phyloP scores from a whole-genome alignment of 2,888 invertebrate species.

The Cenopis cana region DNA sequence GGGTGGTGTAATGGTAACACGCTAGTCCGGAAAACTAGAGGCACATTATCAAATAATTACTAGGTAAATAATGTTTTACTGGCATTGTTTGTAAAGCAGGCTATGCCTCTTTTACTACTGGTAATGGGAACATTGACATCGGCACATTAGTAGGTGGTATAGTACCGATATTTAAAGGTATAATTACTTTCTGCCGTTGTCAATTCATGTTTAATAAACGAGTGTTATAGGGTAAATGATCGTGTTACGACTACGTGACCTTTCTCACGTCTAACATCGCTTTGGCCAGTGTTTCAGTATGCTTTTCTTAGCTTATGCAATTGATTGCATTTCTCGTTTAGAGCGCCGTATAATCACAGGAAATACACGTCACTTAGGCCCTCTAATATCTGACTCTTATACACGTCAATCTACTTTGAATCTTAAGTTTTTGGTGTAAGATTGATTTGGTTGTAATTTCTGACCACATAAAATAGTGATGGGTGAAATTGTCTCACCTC shows the following conservation, averaged over 20 bases:
- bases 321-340: neutral
- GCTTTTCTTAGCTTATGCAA: neutral
- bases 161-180: no score
- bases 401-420: neutral
- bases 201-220: no score
- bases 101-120: no score
- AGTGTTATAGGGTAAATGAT: no score
- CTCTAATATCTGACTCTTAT: neutral
- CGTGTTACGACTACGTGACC: slow-evolving; percentile 1
- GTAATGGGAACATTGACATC: no score
- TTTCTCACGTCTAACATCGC: neutral
- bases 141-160: no score
- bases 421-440: neutral
- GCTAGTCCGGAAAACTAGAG: no score
- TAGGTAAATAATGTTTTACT: no score
- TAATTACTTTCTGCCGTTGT: no score
- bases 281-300: neutral
- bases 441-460: neutral
- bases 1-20: no score
- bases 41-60: no score
- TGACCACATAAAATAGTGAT: neutral
- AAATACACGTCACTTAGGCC: neutral
- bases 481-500: neutral
- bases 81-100: no score
- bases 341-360: neutral